Evolutionary conservation across 1,140 invertebrate genomes (phyloP), one percentile per base, ranked within the genome.

Genomic region (Himalopsyche phryganea): DNA sequence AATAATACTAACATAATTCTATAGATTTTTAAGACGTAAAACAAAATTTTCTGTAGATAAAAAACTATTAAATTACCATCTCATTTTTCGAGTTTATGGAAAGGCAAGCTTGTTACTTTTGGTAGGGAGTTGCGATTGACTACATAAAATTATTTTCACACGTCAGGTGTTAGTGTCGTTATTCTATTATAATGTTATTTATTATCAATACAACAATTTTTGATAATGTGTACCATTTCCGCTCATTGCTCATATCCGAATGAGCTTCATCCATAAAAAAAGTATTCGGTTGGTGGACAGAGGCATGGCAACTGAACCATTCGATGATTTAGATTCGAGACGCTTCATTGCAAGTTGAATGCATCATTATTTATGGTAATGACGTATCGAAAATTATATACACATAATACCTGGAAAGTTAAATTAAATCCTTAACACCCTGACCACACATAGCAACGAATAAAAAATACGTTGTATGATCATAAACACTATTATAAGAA

Each of bases 311-410:
- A 50, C 47, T 20, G 47, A 50, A 50, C 20, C 47, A 23, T 50
- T 18, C 47, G 32, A 33, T 50, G 23, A 28, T 28, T 50, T 33
- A 20, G 28, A 50, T 50, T 50, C 20, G 47, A 18, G 23, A 50
- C 47, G 47, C 47, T 11, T 32, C 19, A 50, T 50, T 14, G 47
- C 10, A 32, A 50, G 17, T 23, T 33, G 28, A 13, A 33, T 15
- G 11, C 13, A 50, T 50, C 17, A 18, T 41, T 18, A 41, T 41
- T 41, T 41, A 18, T 18, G 40, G 40, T 18, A 41, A 41, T 14
- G 13, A 14, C 6, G 13, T 18, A 18, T 18, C 40, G 17, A 41
- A 41, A 14, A 18, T 13, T 41, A 5, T 4, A 11, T 41, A 11
- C 6, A 4, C 3, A 3, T 18, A 18, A 41, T 18, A 14, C 40